Percentiles rank a stretch among this genome's conserved stretches.
Conservation (phyloP, 2,113 vertebrate species). For the Microtus ochrogaster region DNA sequence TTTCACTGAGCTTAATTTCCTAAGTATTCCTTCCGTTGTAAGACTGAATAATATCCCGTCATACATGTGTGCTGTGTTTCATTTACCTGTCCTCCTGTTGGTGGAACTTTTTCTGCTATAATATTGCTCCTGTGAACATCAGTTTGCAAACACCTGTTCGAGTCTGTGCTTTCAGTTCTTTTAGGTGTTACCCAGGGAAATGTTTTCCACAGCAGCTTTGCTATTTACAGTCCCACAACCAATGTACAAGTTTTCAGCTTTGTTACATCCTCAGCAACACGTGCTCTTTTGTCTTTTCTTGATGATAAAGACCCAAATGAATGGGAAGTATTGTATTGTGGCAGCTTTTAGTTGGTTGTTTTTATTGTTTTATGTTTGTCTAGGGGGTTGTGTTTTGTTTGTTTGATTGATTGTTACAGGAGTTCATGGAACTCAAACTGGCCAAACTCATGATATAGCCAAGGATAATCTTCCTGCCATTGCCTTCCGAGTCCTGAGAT, state of each 20-base stretch:
- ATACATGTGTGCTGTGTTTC: neutral
- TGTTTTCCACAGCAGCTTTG: neutral
- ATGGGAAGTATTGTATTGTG: neutral
- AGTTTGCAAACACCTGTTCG: neutral
- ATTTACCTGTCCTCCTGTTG: neutral
- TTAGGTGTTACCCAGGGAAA: neutral
- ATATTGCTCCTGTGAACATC: neutral
- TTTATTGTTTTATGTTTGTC: neutral
- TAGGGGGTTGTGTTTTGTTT: neutral
- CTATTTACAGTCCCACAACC: neutral
- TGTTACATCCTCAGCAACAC: neutral
- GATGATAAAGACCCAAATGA: neutral
- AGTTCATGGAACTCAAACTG: neutral
- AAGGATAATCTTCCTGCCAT: neutral
- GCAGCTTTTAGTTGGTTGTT: neutral
- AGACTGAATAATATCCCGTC: neutral
- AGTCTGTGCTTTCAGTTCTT: slow-evolving; percentile 6
- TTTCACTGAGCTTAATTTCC: slow-evolving; percentile 28
- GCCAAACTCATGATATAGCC: neutral
- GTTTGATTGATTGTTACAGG: neutral
- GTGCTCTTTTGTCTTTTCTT: neutral
- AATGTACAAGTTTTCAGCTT: neutral
- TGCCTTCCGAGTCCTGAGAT: neutral
- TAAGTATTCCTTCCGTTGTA: neutral
- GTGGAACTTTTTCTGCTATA: neutral